These are phyloP conservation scores for Leptodirus hochenwartii DNA, from an alignment of 2,888 invertebrate species.

Conservation along the genomic window DNA sequence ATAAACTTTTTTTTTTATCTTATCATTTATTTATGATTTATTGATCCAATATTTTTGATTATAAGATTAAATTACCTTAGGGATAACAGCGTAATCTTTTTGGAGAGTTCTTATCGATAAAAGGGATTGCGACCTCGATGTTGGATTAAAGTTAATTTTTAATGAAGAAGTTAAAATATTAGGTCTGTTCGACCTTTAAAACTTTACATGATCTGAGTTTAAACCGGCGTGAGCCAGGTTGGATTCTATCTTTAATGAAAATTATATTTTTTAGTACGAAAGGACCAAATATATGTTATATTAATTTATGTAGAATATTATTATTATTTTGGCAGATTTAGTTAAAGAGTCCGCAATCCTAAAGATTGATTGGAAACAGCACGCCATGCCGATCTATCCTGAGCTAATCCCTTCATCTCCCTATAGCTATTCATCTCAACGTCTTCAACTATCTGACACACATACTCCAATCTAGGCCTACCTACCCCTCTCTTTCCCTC, in stretches of 20 bases:
- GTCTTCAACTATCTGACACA: no score
- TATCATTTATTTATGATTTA: slow-evolving; percentile 26
- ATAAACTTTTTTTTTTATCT: slow-evolving; percentile 33
- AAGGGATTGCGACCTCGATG: slow-evolving; percentile 75
- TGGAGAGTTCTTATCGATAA: slow-evolving; percentile 54
- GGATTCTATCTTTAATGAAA: slow-evolving; percentile 60
- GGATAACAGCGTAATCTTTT: slow-evolving; percentile 73
- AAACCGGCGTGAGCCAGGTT: slow-evolving; percentile 73
- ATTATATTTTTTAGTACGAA: slow-evolving; percentile 55
- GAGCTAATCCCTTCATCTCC: no score
- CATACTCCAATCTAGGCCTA: no score
- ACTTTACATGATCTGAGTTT: slow-evolving; percentile 79
- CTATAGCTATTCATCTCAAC: no score
- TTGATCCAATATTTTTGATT: slow-evolving; percentile 41
- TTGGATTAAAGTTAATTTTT: slow-evolving; percentile 60
- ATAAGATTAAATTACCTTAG: slow-evolving; percentile 59
- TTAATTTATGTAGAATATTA: slow-evolving; percentile 27
- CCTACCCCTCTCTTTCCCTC: no score
- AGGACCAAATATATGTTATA: slow-evolving; percentile 46
- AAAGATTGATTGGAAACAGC: no score
- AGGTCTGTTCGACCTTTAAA: slow-evolving; percentile 70
- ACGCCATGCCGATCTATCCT: no score
- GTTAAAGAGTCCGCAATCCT: no score
- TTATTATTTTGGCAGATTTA: slow-evolving; percentile 42
- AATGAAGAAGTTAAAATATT: slow-evolving; percentile 47